Conservation (phyloP, 2,888 invertebrate genomes). For the Hydrotaea cyrtoneurina region DNA sequence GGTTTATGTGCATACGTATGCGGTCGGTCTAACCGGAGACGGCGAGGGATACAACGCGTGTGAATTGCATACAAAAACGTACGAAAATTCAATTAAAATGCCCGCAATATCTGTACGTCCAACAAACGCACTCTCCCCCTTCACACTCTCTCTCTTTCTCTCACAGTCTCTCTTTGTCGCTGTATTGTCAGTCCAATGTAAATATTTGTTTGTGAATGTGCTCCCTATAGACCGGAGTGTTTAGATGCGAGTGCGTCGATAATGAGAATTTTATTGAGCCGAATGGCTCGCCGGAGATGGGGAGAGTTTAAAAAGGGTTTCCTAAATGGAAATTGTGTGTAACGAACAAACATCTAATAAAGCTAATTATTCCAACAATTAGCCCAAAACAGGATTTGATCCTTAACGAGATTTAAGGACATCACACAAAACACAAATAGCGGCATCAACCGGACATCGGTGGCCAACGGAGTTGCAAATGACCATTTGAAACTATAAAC, state of each 20-base stretch:
- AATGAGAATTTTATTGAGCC: constrained; percentile 44
- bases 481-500: not conserved
- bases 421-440: not conserved
- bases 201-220: constrained; percentile 36
- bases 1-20: constrained; percentile 33
- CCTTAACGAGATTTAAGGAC: not conserved
- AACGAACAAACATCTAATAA: constrained; percentile 52
- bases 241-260: not conserved
- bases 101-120: constrained; percentile 35
- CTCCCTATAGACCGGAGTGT: constrained; percentile 1
- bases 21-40: constrained; percentile 38
- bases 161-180: not conserved
- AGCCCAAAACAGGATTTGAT: constrained; percentile 56
- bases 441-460: not conserved
- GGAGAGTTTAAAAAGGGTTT: constrained; percentile 55
- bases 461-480: constrained; percentile 25
- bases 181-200: constrained; percentile 37
- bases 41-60: constrained; percentile 61
- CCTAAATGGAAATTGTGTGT: constrained; percentile 64
- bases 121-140: not conserved
- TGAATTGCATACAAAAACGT: constrained; percentile 68
- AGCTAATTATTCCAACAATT: constrained; percentile 61
- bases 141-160: constrained; percentile 11
- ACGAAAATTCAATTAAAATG: constrained; percentile 66
- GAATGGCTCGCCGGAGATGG: not conserved